phyloP scores from a whole-genome alignment of 2,113 vertebrate species.

The Pterocles burchelli region DNA sequence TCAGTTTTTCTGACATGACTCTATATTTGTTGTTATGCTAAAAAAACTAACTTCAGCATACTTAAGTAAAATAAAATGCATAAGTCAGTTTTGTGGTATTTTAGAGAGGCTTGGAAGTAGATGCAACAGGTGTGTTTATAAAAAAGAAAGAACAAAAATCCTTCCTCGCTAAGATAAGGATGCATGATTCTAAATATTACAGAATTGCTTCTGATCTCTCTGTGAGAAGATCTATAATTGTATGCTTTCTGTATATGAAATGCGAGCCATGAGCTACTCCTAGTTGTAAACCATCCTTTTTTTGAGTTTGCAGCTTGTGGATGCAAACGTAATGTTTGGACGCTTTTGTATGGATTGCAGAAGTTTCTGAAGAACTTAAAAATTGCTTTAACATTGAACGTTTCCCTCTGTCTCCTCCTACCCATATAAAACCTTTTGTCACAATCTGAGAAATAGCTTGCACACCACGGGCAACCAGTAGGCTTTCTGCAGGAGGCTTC shows the following conservation, averaged over 20 bases:
- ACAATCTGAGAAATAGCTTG: constrained; percentile 82
- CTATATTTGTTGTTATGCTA: not conserved
- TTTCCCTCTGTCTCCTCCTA: not conserved
- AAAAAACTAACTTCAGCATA: not conserved
- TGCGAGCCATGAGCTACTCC: not conserved
- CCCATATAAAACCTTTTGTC: constrained; percentile 65
- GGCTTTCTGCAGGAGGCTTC: constrained; percentile 79
- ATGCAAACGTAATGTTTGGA: not conserved
- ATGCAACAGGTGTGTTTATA: not conserved
- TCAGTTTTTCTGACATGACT: not conserved
- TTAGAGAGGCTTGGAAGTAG: not conserved
- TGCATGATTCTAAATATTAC: not conserved
- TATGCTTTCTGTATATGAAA: not conserved
- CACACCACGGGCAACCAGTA: constrained; percentile 77
- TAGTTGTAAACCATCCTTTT: not conserved
- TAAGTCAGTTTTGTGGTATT: not conserved
- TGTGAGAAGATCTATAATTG: not conserved
- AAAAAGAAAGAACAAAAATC: not conserved
- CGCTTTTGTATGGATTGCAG: not conserved
- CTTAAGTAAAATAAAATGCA: not conserved
- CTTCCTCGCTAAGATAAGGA: not conserved
- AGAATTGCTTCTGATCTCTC: not conserved
- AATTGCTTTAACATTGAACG: not conserved
- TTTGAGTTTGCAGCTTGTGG: not conserved
- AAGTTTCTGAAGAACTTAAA: not conserved